These are phyloP conservation scores for Tachysurus fulvidraco DNA, from an alignment of 2,113 vertebrate genomes.

Conservation along the genomic window DNA sequence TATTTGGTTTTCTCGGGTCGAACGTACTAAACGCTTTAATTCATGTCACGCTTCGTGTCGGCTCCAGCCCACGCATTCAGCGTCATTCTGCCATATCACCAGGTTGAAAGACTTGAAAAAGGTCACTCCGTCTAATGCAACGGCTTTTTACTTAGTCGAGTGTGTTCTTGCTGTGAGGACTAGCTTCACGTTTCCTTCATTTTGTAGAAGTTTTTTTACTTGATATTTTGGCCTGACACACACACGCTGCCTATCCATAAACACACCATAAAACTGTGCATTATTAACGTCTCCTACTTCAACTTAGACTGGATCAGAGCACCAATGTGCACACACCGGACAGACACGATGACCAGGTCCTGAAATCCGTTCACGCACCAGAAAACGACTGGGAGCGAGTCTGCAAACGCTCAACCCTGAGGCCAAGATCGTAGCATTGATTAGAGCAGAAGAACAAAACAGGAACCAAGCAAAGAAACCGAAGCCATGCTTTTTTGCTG, in stretches of 20 bases:
- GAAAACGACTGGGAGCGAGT: neutral
- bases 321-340: neutral
- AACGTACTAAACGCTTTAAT: neutral
- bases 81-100: neutral
- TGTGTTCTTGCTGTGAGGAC: neutral
- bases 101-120: constrained; percentile 5
- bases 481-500: neutral
- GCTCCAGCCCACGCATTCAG: neutral
- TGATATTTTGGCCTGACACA: neutral
- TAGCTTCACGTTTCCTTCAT: neutral
- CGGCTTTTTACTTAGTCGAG: neutral
- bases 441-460: neutral
- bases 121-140: neutral
- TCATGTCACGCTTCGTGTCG: neutral
- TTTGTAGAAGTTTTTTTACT: neutral
- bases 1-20: neutral
- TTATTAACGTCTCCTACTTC: neutral
- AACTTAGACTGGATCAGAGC: neutral
- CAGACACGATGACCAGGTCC: neutral
- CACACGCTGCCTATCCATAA: neutral
- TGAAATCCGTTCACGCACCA: neutral
- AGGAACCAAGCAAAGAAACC: neutral
- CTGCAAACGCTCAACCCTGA: neutral
- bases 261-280: neutral
- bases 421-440: neutral